Evolutionary conservation across 1,140 invertebrate genomes (phyloP).

Genomic region (Eriocheir sinensis): DNA sequence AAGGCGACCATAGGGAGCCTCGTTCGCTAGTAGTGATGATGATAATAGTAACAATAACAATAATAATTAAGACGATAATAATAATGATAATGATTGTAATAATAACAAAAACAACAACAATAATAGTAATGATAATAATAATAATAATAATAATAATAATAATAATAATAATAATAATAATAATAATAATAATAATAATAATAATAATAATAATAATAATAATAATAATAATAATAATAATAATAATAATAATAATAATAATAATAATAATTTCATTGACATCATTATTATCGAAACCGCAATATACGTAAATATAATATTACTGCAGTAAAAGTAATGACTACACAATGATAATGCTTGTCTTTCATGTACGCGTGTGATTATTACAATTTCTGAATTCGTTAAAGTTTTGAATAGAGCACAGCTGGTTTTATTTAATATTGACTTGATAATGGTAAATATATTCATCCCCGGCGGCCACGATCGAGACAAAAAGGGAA

Average conservation of each 20-base stretch:
- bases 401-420: background rate
- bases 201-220: conserved; percentile 24
- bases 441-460: background rate
- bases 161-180: too few relatives aligned
- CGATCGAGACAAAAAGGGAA: too few relatives aligned
- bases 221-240: background rate
- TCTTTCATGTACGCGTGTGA: background rate
- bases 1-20: too few relatives aligned
- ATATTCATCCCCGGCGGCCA: background rate
- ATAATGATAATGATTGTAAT: too few relatives aligned
- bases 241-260: background rate
- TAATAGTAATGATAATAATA: too few relatives aligned
- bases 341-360: background rate
- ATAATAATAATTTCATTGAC: background rate
- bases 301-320: too few relatives aligned
- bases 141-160: too few relatives aligned
- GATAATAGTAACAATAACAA: too few relatives aligned
- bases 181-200: background rate
- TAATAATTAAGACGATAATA: too few relatives aligned
- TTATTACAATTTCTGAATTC: background rate
- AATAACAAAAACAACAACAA: too few relatives aligned
- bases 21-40: too few relatives aligned
- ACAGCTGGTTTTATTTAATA: background rate
- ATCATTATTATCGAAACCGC: too few relatives aligned
- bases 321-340: background rate